Percentiles rank a stretch among this genome's conserved stretches.
Conservation (phyloP, 2,888 invertebrate species). For the Pocota personata region DNA sequence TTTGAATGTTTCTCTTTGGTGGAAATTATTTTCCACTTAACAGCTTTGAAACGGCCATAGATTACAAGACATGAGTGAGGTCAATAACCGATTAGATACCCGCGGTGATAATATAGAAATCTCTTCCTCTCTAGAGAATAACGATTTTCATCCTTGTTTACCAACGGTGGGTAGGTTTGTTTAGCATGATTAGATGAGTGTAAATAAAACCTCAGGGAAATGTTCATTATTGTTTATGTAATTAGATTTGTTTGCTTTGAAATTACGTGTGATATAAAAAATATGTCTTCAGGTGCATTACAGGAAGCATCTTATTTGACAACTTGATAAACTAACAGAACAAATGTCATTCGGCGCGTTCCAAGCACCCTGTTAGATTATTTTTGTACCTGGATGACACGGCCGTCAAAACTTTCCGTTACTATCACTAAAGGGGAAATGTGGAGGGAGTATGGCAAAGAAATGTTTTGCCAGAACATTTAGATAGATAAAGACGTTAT, state of each 20-base stretch:
- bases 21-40: not conserved
- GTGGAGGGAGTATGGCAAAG: no score
- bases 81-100: not conserved
- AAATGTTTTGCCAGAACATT: no score
- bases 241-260: not conserved
- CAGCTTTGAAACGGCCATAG: not conserved
- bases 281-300: not conserved
- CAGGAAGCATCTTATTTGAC: not conserved
- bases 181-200: not conserved
- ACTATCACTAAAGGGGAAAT: no score
- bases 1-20: not conserved
- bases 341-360: not conserved
- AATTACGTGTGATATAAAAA: not conserved
- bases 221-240: not conserved
- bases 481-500: no score
- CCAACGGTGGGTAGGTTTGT: not conserved
- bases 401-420: no score
- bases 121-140: not conserved
- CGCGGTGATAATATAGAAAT: constrained; percentile 3
- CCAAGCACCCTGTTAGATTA: no score
- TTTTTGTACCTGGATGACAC: no score
- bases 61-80: not conserved
- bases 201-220: not conserved
- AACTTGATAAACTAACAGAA: not conserved
- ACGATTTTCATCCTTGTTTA: constrained; percentile 27